These are phyloP conservation scores for Drosophila virilis DNA, from an alignment of 1,140 invertebrate species.

Conservation along the genomic window DNA sequence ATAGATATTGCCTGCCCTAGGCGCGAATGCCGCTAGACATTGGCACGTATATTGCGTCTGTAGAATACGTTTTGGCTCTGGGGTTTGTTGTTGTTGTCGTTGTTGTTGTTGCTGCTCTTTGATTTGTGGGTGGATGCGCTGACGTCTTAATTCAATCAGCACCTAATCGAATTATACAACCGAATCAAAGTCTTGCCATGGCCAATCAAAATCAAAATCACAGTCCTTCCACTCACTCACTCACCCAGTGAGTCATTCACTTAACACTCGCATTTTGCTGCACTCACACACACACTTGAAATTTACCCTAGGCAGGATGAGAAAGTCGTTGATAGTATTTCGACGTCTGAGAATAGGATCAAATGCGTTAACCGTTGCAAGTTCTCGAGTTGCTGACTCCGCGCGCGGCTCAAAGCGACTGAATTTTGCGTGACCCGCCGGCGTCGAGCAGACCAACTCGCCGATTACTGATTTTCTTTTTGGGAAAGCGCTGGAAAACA, in stretches of 20 bases:
- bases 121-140: slow-evolving; percentile 58
- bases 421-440: slow-evolving; percentile 79
- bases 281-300: not conserved
- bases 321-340: not conserved
- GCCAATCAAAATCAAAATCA: slow-evolving; percentile 40
- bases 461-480: slow-evolving; percentile 17
- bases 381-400: slow-evolving; percentile 75
- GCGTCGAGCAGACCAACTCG: slow-evolving; percentile 69
- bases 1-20: slow-evolving; percentile 55
- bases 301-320: slow-evolving; percentile 51
- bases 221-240: slow-evolving; percentile 10
- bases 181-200: slow-evolving; percentile 64
- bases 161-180: slow-evolving; percentile 81
- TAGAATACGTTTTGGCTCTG: slow-evolving; percentile 30
- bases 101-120: slow-evolving; percentile 27
- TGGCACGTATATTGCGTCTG: slow-evolving; percentile 68
- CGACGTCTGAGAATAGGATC: not conserved
- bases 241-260: slow-evolving; percentile 26
- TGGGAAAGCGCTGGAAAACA: slow-evolving; percentile 51
- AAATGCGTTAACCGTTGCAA: slow-evolving; percentile 36
- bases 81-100: slow-evolving; percentile 10
- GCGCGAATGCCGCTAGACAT: slow-evolving; percentile 72
- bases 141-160: slow-evolving; percentile 82
- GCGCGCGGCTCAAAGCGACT: slow-evolving; percentile 80
- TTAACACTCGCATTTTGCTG: slow-evolving; percentile 35